These are phyloP conservation scores for Quadroppia sp. DNA, from an alignment of 2,888 invertebrate species.

Conservation along the genomic window DNA sequence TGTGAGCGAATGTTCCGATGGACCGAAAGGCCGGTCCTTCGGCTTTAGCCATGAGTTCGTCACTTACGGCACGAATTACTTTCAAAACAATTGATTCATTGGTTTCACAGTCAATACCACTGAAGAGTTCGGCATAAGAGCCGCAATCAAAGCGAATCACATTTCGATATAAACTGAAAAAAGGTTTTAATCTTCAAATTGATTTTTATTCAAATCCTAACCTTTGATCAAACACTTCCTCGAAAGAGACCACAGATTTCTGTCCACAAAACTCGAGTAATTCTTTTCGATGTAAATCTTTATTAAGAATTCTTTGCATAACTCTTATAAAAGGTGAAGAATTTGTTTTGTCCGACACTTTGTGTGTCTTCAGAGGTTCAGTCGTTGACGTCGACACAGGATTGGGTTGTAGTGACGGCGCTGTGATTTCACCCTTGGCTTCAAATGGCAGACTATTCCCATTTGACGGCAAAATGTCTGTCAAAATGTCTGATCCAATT, in stretches of 20 bases:
- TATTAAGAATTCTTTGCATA: too few species aligned
- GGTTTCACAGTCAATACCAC: background rate
- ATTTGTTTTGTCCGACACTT: too few species aligned
- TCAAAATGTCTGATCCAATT: too few species aligned
- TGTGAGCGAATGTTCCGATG: background rate
- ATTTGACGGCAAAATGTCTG: too few species aligned
- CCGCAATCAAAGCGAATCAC: conserved; percentile 34
- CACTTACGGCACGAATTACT: conserved; percentile 39
- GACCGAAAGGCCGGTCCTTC: background rate
- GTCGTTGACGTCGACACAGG: too few species aligned
- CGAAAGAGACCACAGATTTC: background rate
- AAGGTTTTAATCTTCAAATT: background rate
- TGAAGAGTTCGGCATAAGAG: conserved; percentile 38
- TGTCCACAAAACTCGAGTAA: background rate
- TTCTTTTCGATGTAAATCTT: background rate
- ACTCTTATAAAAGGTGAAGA: too few species aligned
- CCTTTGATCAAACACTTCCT: background rate
- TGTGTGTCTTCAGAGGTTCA: too few species aligned
- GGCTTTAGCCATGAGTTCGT: background rate
- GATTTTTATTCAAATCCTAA: background rate
- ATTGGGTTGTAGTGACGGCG: too few species aligned
- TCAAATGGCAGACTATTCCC: too few species aligned
- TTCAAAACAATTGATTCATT: conserved; percentile 33
- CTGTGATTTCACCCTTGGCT: too few species aligned
- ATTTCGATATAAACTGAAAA: background rate